Evolutionary conservation across 2,888 invertebrate genomes (phyloP), one percentile per base, ranked within the genome.

Genomic region (Agrotis exclamationis): DNA sequence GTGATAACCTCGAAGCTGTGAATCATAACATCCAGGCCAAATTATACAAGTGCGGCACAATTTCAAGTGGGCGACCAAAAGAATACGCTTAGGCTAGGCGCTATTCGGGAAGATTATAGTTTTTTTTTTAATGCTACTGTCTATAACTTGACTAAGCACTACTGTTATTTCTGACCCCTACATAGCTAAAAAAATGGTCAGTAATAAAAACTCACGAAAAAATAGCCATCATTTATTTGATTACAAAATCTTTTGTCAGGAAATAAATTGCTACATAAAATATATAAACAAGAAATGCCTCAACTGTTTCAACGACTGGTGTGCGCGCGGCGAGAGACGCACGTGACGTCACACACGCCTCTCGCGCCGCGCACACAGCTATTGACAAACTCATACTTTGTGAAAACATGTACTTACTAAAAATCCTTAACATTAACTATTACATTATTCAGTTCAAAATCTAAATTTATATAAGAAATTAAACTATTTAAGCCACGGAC

Each of bases 211-310:
- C 67, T 76, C 50, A 73, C 59, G 71, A 85, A 87, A 90, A 94
- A 94, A 95, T 95, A 94, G 94, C 94, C 95, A 95, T 95, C 92
- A 93, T 95, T 95, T 95, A 95, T 95, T 95, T 93, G 94, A 95
- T 95, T 94, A 95, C 93, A 95, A 95, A 95, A 94, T 92, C 88
- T 91, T 93, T 93, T 89, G 94, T 94, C 94, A 93, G 89, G 93
- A 94, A 95, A 94, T 94, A 93, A 95, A 94, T 93, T 90, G 95
- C 93, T 94, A 94, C 93, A 93, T 95, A 94, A 93, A 93, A 93
- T 94, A 93, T 92, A 92, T 93, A 86, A 93, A 93, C 93, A 93
- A 93, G 92, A 93, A 93, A 92, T 92, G 93, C 93, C 88, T 92
- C 91, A 87, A 89, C 87, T 87, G 91, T 89, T 85, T 82, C 39